Percentiles rank a stretch among this genome's conserved stretches.
phyloP scores from a whole-genome alignment of 1,140 invertebrate genomes.

The Oryctes rhinoceros region DNA sequence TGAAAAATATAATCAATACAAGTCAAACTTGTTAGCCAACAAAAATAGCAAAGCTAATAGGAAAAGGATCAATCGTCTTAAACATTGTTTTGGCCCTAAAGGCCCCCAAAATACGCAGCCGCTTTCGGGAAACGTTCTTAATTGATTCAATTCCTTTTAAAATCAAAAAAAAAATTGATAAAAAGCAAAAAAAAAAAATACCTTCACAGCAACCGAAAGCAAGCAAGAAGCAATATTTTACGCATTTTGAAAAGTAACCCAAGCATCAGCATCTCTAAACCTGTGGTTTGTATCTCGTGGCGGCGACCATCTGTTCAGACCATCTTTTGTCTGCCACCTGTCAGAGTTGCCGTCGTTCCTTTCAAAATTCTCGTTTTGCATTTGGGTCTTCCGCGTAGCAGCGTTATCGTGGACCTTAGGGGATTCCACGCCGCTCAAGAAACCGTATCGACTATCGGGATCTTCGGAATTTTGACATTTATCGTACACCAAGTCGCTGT shows the following conservation, averaged over 20 bases:
- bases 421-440: neutral
- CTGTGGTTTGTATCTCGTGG: constrained; percentile 40
- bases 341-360: constrained; percentile 41
- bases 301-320: constrained; percentile 35
- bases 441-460: neutral
- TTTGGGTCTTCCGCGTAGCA: neutral
- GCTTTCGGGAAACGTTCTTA: neutral
- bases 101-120: neutral
- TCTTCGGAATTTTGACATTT: neutral
- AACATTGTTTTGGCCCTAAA: neutral
- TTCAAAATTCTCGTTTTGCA: neutral
- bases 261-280: constrained; percentile 45
- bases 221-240: constrained; percentile 56
- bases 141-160: neutral
- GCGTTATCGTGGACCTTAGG: neutral
- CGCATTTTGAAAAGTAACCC: constrained; percentile 56
- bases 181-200: constrained; percentile 50
- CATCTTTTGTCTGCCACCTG: constrained; percentile 41
- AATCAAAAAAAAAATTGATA: constrained; percentile 41
- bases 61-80: neutral
- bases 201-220: constrained; percentile 45
- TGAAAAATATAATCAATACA: neutral
- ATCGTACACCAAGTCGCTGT: neutral
- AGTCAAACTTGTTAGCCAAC: constrained; percentile 23
- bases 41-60: constrained; percentile 44